A percentile compares a stretch with the other conserved stretches of the same genome.
Conservation (phyloP, 2,797 vertebrate species). For the Melanotaenia boesemani region DNA sequence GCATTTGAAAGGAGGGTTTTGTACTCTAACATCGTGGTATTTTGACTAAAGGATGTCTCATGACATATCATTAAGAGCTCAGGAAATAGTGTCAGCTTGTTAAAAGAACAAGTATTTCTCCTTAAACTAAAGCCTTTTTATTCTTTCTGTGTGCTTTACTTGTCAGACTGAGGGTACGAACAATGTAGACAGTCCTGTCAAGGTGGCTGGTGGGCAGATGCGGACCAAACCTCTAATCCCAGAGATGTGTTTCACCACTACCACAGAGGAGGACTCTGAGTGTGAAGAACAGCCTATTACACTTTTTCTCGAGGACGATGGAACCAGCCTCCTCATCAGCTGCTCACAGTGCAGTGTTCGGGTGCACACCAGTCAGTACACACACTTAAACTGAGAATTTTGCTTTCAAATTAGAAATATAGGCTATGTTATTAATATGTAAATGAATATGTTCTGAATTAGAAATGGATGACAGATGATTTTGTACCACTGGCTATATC, state of each 20-base stretch:
- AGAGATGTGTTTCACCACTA: constrained; percentile 94
- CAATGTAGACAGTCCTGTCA: constrained; percentile 70
- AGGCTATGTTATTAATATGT: background rate
- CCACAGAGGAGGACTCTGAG: constrained; percentile 88
- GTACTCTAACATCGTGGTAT: background rate
- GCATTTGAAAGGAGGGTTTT: no score
- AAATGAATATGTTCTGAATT: background rate
- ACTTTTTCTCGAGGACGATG: constrained; percentile 91
- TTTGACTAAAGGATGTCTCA: background rate
- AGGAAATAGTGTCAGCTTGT: background rate
- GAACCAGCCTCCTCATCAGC: constrained; percentile 92
- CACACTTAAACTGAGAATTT: background rate
- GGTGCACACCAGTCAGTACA: constrained; percentile 93
- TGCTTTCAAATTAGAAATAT: background rate
- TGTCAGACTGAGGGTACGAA: constrained; percentile 86
- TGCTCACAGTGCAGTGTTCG: constrained; percentile 94
- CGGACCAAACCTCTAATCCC: constrained; percentile 93
- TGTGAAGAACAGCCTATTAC: constrained; percentile 85
- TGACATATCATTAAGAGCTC: background rate
- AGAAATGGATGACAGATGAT: background rate
- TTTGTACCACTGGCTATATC: background rate
- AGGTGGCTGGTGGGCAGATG: constrained; percentile 74
- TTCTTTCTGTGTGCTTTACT: constrained; percentile 9
- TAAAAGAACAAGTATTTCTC: background rate
- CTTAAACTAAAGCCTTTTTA: background rate